Base-by-base conservation (phyloP, 2,113 vertebrate species). In the Rhodinocichla rosea region DNA sequence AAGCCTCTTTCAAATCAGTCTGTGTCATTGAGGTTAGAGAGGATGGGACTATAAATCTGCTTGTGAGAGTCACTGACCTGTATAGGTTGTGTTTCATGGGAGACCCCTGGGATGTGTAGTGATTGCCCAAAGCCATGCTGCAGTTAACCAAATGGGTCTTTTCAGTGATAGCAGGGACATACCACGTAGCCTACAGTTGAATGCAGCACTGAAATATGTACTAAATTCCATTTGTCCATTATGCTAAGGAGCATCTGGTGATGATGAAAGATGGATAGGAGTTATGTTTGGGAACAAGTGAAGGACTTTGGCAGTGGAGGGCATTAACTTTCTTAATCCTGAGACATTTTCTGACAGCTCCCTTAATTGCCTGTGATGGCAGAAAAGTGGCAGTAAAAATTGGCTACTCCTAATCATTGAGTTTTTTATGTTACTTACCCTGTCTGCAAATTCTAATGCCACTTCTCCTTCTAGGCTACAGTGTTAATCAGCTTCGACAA, bases 401-500 rank as follows among this genome's bases (percentile, higher is more conserved):
- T 67, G 18, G 3, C 59, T 67, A 4, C 27, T 83, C 11, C 11
- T 81, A 35, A 77, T 56, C 3, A 60, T 47, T 45, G 42, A 55
- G 15, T 10, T 12, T 30, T 74, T 56, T 30, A 37, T 19, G 2
- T 80, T 83, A 27, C 17, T 30, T 52, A 44, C 3, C 2, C 39
- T 59, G 55, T 45, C 27, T 95, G 9, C 49, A 80, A 95, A 87
- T 74, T 52, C 44, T 94, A 90, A 92, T 88, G 50, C 60, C 33
- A 53, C 83, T 95, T 96, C 70, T 74, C 52, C 80, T 92, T 84
- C 28, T 83, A 98, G 98, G 98, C 85, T 22, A 92, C 59, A 96
- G 97, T n/a, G 96, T 98, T 26, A 96, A 95, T 74, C 40, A 98
- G 15, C 98, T 99, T 80, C 99, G 98, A 95, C 99, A 99, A 97